Base-by-base conservation (phyloP, 2,888 invertebrate species). In the Hypena proboscidalis region DNA sequence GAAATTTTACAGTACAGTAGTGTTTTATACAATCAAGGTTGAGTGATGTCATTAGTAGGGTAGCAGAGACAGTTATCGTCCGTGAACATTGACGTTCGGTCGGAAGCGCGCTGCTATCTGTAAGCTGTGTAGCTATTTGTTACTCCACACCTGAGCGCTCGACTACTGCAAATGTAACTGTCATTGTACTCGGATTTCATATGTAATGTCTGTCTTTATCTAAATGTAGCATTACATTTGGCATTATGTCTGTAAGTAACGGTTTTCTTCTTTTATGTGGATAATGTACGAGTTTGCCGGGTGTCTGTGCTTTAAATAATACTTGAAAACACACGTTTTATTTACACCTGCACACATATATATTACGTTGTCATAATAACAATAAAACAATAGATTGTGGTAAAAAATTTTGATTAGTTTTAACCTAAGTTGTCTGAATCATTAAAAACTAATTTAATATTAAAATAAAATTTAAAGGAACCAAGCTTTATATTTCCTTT, bases 41-140 rank as follows among this genome's bases (percentile, higher is more conserved):
- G 8, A 9, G 8, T 14, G 27, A 14, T 8, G 25, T 23, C 23
- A 34, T 23, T 30, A 34, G 25, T 39, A 23, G 10, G 41, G 44
- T 48, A 33, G 21, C 11, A 35, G 36, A 15, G 27, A 29, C 30
- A 14, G 62, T 62, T 58, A 61, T 62, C 55, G 38, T 19, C 19
- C 33, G 47, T 32, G 11, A 43, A 35, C 35, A 34, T 22, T 20
- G 13, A 25, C n/a, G 23, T 2, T 21, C 2, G 20, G 39, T 47
- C 15, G 55, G 48, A 40, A 37, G 41, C n/a, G 17, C 19, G 15
- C 5, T 9, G 20, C 33, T 57, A 60, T 46, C 49, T 19, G 26
- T 15, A 31, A 25, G 27, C 22, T 26, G 13, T 10, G 14, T 27
- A 26, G 29, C 40, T 40, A 32, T 15, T 30, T 40, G 45, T 29